Evolutionary conservation across 2,113 vertebrate genomes (phyloP).

Genomic region (Apaloderma vittatum): DNA sequence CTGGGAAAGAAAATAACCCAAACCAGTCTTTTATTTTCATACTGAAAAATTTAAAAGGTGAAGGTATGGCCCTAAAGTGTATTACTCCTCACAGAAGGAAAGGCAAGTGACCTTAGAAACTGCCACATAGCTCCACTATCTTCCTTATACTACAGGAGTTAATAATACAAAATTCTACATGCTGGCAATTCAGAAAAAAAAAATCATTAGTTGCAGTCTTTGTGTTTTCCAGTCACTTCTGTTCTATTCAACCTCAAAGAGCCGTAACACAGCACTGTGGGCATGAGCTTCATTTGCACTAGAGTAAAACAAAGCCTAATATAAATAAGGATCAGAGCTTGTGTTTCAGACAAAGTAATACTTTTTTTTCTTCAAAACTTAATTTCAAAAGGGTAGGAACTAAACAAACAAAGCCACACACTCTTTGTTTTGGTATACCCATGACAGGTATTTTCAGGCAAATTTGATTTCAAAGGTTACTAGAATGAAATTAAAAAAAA

Average conservation of each 20-base stretch:
- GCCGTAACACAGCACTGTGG: not conserved
- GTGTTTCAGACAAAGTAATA: not conserved
- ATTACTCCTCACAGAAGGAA: not conserved
- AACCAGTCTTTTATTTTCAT: not conserved
- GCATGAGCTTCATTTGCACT: not conserved
- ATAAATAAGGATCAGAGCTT: not conserved
- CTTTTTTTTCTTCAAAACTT: not conserved
- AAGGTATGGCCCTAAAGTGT: not conserved
- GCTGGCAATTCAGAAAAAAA: not conserved
- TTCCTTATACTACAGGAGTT: not conserved
- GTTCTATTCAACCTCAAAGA: not conserved
- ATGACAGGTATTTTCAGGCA: not conserved
- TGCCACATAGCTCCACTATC: not conserved
- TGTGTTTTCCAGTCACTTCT: not conserved
- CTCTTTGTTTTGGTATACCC: not conserved
- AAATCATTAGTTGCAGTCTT: not conserved
- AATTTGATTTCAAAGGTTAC: not conserved
- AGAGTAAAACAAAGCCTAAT: not conserved
- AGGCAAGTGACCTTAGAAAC: not conserved
- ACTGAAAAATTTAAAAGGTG: not conserved
- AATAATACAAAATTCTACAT: not conserved
- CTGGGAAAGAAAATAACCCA: not conserved
- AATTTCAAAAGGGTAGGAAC: not conserved
- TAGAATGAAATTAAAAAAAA: not conserved
- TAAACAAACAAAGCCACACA: not conserved